Percentiles rank a stretch among this genome's conserved stretches.
phyloP scores from a whole-genome alignment of 2,888 invertebrate genomes.

The Agonopterix heracliana region DNA sequence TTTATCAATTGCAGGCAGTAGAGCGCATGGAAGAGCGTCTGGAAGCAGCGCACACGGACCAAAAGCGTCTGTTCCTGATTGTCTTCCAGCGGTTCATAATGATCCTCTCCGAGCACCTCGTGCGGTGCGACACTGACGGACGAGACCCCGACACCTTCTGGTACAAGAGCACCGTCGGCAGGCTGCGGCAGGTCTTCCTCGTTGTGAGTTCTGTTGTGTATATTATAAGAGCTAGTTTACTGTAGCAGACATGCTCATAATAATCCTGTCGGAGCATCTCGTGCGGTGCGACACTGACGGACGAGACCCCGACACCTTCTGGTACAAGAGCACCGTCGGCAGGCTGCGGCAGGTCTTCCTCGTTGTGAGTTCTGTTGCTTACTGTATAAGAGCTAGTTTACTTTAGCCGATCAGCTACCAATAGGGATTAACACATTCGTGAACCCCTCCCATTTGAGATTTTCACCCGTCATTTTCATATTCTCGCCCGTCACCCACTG shows the following conservation, averaged over 20 bases:
- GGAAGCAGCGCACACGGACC: conserved; percentile 96
- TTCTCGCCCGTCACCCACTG: too few relatives aligned
- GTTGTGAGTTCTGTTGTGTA: conserved; percentile 78
- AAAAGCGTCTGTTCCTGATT: conserved; percentile 96
- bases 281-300: conserved; percentile 95
- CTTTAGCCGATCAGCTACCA: background rate
- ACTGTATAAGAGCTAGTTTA: too few relatives aligned
- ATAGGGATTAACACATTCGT: background rate
- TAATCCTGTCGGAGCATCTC: conserved; percentile 97
- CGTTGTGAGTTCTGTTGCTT: conserved; percentile 77
- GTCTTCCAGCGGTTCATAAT: conserved; percentile 99
- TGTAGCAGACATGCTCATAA: conserved; percentile 81
- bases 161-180: conserved; percentile 97
- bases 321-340: conserved; percentile 97
- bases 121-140: conserved; percentile 94
- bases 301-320: conserved; percentile 93
- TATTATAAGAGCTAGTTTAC: too few relatives aligned
- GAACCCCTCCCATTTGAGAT: conserved; percentile 71
- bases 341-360: conserved; percentile 96
- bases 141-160: conserved; percentile 95
- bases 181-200: conserved; percentile 96
- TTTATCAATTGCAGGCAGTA: conserved; percentile 78
- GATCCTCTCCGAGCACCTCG: conserved; percentile 97
- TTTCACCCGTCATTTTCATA: too few relatives aligned
- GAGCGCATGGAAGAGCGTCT: conserved; percentile 97